Evolutionary conservation across 2,888 invertebrate species (phyloP).

Genomic region (Cyclophora albipunctata): DNA sequence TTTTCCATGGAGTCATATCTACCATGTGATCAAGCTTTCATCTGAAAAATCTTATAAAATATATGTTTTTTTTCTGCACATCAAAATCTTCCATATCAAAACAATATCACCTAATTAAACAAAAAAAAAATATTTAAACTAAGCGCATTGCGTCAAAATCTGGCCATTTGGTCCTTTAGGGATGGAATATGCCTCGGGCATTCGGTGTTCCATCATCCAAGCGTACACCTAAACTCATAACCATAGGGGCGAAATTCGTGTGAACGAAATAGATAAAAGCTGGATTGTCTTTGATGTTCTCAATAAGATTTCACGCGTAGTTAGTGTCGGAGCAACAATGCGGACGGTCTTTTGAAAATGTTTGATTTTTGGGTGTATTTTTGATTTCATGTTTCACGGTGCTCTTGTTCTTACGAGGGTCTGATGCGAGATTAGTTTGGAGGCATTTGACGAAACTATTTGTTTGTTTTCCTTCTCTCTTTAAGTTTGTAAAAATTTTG

Average conservation of each 20-base stretch:
- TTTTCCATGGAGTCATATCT: too few species aligned
- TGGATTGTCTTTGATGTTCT: slow-evolving; percentile 64
- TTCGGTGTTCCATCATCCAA: slow-evolving; percentile 6
- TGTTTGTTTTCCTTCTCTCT: too few species aligned
- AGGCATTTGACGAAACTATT: too few species aligned
- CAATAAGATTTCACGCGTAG: slow-evolving; percentile 72
- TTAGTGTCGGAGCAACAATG: slow-evolving; percentile 67
- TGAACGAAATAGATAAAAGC: slow-evolving; percentile 22
- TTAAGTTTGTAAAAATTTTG: too few species aligned
- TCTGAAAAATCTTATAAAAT: too few species aligned
- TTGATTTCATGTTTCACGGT: slow-evolving; percentile 68
- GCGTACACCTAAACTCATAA: slow-evolving; percentile 18
- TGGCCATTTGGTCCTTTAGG: slow-evolving; percentile 35
- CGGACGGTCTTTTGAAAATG: slow-evolving; percentile 41
- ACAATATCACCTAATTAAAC: too few species aligned
- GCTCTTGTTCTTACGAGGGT: slow-evolving; percentile 28
- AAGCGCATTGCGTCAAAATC: slow-evolving; percentile 18
- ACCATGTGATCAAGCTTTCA: too few species aligned
- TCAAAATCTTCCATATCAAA: too few species aligned
- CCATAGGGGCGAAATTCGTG: slow-evolving; percentile 20
- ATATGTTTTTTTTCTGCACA: too few species aligned
- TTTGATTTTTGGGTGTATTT: slow-evolving; percentile 66
- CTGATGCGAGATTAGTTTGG: neutral
- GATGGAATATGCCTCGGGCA: slow-evolving; percentile 31
- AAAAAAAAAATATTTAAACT: too few species aligned